Conservation (phyloP, 2,888 invertebrate genomes). For the Ophion obscuratus region DNA sequence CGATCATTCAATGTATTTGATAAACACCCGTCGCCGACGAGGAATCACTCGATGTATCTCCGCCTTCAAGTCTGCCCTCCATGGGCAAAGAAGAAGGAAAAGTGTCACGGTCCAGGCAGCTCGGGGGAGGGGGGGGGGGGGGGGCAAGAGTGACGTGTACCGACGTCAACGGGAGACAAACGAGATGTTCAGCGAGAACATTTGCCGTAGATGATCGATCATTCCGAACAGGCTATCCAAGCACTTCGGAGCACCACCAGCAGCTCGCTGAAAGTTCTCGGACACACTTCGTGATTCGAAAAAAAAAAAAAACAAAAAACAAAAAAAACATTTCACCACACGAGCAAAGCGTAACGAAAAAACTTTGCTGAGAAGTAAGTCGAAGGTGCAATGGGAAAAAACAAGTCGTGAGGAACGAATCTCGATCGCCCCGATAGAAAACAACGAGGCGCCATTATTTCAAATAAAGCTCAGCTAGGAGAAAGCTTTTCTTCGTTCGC, state of each 20-base stretch:
- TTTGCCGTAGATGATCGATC: conserved; percentile 56
- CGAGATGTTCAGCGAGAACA: conserved; percentile 63
- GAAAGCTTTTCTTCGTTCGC: not conserved
- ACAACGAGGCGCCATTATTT: not conserved
- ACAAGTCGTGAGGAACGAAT: no score
- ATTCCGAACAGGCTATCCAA: conserved; percentile 15
- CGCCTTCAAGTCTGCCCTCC: no score
- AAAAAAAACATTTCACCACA: not conserved
- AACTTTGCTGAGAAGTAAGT: no score
- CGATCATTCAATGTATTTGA: no score
- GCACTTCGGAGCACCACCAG: not conserved
- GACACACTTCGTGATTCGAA: not conserved
- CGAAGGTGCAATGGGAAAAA: no score
- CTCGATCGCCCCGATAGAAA: no score
- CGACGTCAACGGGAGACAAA: conserved; percentile 65
- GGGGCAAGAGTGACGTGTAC: conserved; percentile 59
- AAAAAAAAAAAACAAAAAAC: not conserved
- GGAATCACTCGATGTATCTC: no score
- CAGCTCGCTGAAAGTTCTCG: no score
- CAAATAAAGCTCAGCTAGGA: conserved; percentile 33
- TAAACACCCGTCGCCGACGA: no score
- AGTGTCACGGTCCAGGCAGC: no score
- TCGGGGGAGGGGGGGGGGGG: conserved; percentile 1
- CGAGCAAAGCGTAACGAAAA: no score
- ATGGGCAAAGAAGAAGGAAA: no score